Evolutionary conservation across 2,797 vertebrate species (phyloP).

Genomic region (Luscinia luscinia): DNA sequence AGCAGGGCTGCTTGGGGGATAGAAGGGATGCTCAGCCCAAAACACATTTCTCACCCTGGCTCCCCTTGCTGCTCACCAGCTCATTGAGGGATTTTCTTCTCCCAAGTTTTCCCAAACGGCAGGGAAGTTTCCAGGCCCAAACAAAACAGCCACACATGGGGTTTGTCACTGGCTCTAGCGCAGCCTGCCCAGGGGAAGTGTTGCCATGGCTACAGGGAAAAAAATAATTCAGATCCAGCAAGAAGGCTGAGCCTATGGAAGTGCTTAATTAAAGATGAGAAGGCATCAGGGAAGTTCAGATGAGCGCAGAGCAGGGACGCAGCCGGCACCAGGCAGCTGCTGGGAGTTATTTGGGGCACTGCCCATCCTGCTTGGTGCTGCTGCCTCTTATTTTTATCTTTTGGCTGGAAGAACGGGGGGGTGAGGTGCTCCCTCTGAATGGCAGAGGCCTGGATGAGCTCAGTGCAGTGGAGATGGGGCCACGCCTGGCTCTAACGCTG

Average conservation of each 20-base stretch:
- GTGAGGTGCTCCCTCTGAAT: fast-evolving
- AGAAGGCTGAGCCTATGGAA: not conserved
- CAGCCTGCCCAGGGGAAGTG: not conserved
- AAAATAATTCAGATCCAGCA: not conserved
- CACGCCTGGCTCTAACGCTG: fast-evolving
- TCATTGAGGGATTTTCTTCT: not conserved
- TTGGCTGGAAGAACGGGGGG: not conserved
- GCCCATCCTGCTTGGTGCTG: fast-evolving
- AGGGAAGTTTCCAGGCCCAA: constrained; percentile 33
- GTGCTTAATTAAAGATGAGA: constrained; percentile 60
- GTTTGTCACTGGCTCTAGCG: not conserved
- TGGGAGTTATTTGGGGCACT: fast-evolving
- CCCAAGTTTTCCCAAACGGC: not conserved
- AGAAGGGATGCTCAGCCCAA: not conserved
- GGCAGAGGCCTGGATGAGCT: not conserved
- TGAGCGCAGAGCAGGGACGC: not conserved
- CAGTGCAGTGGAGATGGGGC: not conserved
- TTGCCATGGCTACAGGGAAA: constrained; percentile 22
- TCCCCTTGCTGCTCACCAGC: fast-evolving
- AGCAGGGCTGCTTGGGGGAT: not conserved
- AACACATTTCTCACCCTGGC: fast-evolving
- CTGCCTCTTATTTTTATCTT: not conserved
- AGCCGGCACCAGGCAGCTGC: not conserved
- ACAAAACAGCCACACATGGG: not conserved
- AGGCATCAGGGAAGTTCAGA: constrained; percentile 5